Percentiles rank a stretch among this genome's conserved stretches.
Conservation (phyloP, 2,113 vertebrate species). For the Leptobrachium leishanense region DNA sequence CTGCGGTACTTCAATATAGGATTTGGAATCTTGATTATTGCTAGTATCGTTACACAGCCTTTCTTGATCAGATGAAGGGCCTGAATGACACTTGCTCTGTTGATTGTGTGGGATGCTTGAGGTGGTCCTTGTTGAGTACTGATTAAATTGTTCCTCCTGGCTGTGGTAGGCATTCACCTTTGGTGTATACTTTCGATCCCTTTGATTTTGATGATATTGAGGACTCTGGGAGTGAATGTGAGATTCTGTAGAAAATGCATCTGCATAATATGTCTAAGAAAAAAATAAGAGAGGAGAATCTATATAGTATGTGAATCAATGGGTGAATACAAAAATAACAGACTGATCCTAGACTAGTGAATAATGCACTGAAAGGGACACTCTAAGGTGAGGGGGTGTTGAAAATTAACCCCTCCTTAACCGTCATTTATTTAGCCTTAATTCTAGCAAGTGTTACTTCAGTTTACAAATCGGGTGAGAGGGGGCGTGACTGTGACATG, state of each 20-base stretch:
- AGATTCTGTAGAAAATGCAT: background rate
- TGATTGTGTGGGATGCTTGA: background rate
- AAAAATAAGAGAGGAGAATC: too few species aligned
- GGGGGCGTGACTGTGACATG: too few species aligned
- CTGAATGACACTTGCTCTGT: background rate
- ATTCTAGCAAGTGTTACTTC: too few species aligned
- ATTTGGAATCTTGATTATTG: background rate
- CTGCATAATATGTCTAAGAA: background rate
- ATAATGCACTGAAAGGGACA: too few species aligned
- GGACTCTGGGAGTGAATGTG: background rate
- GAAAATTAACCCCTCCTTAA: too few species aligned
- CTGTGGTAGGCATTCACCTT: background rate
- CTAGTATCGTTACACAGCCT: background rate
- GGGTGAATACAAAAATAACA: too few species aligned
- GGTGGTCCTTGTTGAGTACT: background rate
- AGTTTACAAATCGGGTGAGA: too few species aligned
- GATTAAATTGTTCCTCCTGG: slow-evolving; percentile 17
- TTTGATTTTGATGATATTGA: slow-evolving; percentile 17
- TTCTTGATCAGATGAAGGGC: background rate
- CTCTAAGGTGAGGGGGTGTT: too few species aligned
- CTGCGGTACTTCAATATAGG: background rate
- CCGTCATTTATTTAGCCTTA: too few species aligned
- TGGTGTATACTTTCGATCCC: background rate
- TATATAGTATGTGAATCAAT: too few species aligned
- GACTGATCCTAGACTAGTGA: too few species aligned